These are phyloP conservation scores for Ichneumoninae sp. DNA, from an alignment of 2,888 invertebrate species.

Conservation along the genomic window DNA sequence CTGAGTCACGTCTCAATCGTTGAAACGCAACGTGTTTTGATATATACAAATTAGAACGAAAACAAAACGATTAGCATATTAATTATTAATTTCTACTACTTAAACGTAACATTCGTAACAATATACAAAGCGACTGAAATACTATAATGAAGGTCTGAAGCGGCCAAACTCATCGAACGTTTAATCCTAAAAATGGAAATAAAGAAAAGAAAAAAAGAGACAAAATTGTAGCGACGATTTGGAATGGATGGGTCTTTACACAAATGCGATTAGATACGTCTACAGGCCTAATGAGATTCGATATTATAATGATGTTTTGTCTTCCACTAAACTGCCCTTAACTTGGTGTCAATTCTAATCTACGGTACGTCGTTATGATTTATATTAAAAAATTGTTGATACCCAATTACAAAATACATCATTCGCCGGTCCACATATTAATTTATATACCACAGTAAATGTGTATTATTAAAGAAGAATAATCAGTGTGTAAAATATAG, in stretches of 20 bases:
- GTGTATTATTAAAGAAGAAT: constrained; percentile 71
- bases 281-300: constrained; percentile 76
- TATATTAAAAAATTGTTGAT: constrained; percentile 57
- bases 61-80: constrained; percentile 71
- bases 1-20: constrained; percentile 67
- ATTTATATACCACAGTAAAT: constrained; percentile 63
- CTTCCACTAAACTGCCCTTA: constrained; percentile 38
- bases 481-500: constrained; percentile 60
- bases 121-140: constrained; percentile 75
- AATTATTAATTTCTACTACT: constrained; percentile 71
- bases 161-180: constrained; percentile 40
- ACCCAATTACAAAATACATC: constrained; percentile 75
- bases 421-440: constrained; percentile 55
- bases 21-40: constrained; percentile 71
- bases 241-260: constrained; percentile 73
- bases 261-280: constrained; percentile 69
- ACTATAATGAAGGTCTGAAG: constrained; percentile 64
- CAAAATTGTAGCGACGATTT: constrained; percentile 63
- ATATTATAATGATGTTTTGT: constrained; percentile 58
- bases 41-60: constrained; percentile 73
- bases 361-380: constrained; percentile 53
- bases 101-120: constrained; percentile 73
- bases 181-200: constrained; percentile 33
- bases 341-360: constrained; percentile 52
- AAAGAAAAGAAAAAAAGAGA: constrained; percentile 35